Base-by-base conservation (phyloP, 2,797 vertebrate genomes). In the Varecia variegata region DNA sequence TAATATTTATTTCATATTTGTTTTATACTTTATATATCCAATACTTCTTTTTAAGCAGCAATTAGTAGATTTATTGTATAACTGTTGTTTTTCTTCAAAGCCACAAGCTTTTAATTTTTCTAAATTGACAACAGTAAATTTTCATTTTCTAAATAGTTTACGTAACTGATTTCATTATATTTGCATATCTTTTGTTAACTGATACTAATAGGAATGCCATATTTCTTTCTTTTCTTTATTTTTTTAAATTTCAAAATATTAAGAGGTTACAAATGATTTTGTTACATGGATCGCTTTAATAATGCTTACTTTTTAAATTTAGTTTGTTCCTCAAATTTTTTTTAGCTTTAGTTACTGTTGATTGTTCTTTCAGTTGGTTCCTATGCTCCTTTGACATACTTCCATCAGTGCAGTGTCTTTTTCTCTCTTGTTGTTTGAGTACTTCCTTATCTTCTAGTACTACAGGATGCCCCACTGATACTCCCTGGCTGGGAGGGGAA, bases 1-100 rank as follows among this genome's bases (percentile, higher is more conserved):
- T n/a, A 9, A 13, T 77, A n/a, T 15, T 84, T 47, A 54, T 13
- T 40, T 62, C 71, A n/a, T 35, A 21, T 50, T 89, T 81, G 15
- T 58, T 81, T 90, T 38, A 38, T 18, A 54, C 20, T 85, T 60
- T 38, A 45, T 60, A 15, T 62, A 54, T 35, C 25, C 25, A 40
- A 32, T 62, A 20, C 52, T 21, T 60, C 15, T 76, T 76, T n/a
- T 9, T 74, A 83, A 87, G 58, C 47, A 67, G 32, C 85, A 52
- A 1, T 87, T 94, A 91, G 77, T 85, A 74, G 60, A 68, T 90
- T 74, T 93, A 54, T 70, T 95, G 54, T 54, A 20, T 67, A 52
- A 93, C 60, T 32, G 58, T 62, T 85, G 91, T 94, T 93, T 95
- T 93, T 89, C 58, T 88, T 77, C 74, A 94, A 40, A 93, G 58